Percentiles rank a stretch among this genome's conserved stretches.
Conservation (phyloP, 2,797 vertebrate species). For the Bryconaethiops microstoma region DNA sequence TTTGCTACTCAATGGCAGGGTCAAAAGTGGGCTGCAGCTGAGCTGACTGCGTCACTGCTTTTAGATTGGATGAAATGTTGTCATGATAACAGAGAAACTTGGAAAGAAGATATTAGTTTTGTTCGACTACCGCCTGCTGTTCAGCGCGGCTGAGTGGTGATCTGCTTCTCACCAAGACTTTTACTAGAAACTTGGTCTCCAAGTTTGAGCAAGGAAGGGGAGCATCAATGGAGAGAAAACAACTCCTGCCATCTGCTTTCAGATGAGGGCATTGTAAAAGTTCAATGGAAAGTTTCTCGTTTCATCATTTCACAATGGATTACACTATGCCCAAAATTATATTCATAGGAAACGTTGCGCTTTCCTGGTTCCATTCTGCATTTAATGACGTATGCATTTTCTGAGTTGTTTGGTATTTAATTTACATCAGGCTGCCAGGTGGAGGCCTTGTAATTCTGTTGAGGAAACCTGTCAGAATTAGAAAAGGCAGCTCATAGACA, state of each 20-base stretch:
- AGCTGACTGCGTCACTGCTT: too few relatives aligned
- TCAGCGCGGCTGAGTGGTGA: not conserved
- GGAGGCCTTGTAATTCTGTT: slow-evolving; percentile 12
- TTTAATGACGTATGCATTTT: slow-evolving; percentile 6
- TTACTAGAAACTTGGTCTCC: not conserved
- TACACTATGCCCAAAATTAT: not conserved
- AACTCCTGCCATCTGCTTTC: not conserved
- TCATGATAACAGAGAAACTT: too few relatives aligned
- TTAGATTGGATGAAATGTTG: too few relatives aligned
- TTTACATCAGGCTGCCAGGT: not conserved
- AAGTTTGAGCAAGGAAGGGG: not conserved
- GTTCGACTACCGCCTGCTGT: not conserved
- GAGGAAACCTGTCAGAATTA: not conserved
- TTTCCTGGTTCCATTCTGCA: not conserved
- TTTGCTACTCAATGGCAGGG: too few relatives aligned
- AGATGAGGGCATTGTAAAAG: not conserved
- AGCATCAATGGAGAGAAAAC: not conserved
- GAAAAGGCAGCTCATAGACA: not conserved
- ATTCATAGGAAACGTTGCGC: not conserved
- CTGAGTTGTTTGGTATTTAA: not conserved
- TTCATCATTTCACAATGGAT: not conserved
- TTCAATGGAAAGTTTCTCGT: slow-evolving; percentile 2
- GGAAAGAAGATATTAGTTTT: too few relatives aligned
- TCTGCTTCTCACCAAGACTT: not conserved
- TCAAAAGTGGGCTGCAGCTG: too few relatives aligned